Evolutionary conservation across 2,888 invertebrate genomes (phyloP), one percentile per base, ranked within the genome.

Genomic region (Napeogenes sylphis): DNA sequence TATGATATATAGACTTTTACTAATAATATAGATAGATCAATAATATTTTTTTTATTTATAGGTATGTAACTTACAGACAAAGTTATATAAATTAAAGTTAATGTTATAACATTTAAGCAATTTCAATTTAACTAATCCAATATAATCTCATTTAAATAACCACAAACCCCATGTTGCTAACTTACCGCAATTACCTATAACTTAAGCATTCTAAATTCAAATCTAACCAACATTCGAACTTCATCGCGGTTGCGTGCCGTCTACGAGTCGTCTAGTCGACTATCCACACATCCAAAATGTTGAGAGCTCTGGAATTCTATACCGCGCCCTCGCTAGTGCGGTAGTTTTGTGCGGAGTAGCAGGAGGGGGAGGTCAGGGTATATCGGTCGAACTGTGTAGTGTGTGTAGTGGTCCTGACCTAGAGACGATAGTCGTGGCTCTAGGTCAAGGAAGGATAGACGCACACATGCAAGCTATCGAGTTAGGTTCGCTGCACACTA

Each of bases 371-470:
- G 85, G 4, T 75, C 83, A 65, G 56, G 58, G 46, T 69, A 67
- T 58, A 62, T 55, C 82, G 82, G 87, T 67, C 80, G 78, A 73
- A 70, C 73, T 78, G 78, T 80, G 76, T 85, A 85, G 85, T 77
- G 76, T 81, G 78, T 82, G 82, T 85, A 85, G 86, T 83, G 83
- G 77, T 86, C 86, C 89, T 90, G 90, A 90, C 90, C 90, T 89
- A 90, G 83, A 84, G 80, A 78, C 80, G 83, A 83, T 84, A 87
- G 85, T 86, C 82, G 83, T 73, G 77, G 82, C 83, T 86, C 84
- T 89, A 90, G 90, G 90, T 90, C 90, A 89, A 88, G 88, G 85
- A 89, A 90, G 88, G 89, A 87, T 87, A 87, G 79, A 89, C 87
- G 77, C 89, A 87, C 85, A 87, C 87, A 82, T 76, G 69, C 70